These are phyloP conservation scores for Protodeltote pygarga DNA, from an alignment of 2,888 invertebrate genomes.

Conservation along the genomic window DNA sequence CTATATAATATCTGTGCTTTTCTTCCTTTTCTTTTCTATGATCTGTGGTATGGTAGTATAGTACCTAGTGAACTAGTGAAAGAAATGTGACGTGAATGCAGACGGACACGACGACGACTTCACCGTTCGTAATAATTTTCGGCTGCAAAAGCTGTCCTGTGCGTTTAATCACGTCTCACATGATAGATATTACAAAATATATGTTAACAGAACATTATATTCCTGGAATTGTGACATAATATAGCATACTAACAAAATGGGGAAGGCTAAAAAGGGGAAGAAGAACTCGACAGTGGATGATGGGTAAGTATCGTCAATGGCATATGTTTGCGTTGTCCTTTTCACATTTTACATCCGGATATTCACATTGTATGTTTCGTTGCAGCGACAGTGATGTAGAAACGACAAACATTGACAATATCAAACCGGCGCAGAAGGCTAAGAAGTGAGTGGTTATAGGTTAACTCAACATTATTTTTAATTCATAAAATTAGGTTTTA, in stretches of 20 bases:
- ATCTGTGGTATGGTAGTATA: slow-evolving; percentile 29
- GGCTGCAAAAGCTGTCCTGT: slow-evolving; percentile 68
- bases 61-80: too few relatives aligned
- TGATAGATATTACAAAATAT: slow-evolving; percentile 81
- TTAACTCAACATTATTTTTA: slow-evolving; percentile 55
- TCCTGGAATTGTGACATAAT: slow-evolving; percentile 80
- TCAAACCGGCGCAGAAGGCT: slow-evolving; percentile 74
- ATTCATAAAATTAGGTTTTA: slow-evolving; percentile 16
- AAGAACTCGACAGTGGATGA: slow-evolving; percentile 92
- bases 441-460: slow-evolving; percentile 82
- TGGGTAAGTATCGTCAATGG: slow-evolving; percentile 86
- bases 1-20: slow-evolving; percentile 25
- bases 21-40: slow-evolving; percentile 26
- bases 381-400: slow-evolving; percentile 89
- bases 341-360: slow-evolving; percentile 37
- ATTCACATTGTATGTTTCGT: slow-evolving; percentile 52
- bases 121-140: slow-evolving; percentile 61
- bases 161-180: slow-evolving; percentile 80
- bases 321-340: slow-evolving; percentile 65
- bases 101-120: slow-evolving; percentile 76
- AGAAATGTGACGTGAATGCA: slow-evolving; percentile 50
- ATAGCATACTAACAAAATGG: slow-evolving; percentile 85
- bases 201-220: slow-evolving; percentile 70
- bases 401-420: slow-evolving; percentile 74
- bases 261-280: slow-evolving; percentile 94